Conservation (phyloP, 2,888 invertebrate genomes). For the Piscicola geometra region DNA sequence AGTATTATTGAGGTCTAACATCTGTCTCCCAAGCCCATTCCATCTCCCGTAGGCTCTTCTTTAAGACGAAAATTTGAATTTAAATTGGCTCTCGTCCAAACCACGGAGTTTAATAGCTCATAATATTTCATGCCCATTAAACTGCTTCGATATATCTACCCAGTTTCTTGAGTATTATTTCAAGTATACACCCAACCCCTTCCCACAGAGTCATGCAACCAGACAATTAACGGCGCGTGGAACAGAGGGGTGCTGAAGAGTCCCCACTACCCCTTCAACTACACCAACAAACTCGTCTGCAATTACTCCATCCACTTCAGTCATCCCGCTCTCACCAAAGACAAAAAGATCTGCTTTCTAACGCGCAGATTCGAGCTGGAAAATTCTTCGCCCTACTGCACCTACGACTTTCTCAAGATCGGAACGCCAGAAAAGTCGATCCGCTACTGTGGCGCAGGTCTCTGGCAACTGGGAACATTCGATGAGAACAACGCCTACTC, state of each 20-base stretch:
- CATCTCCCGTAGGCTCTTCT: no score
- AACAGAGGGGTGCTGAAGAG: constrained; percentile 39
- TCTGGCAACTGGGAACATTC: constrained; percentile 41
- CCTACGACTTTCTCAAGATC: constrained; percentile 42
- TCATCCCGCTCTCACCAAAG: neutral
- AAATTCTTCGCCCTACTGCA: constrained; percentile 42
- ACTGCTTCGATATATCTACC: no score
- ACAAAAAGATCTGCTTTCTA: constrained; percentile 40
- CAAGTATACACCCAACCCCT: no score
- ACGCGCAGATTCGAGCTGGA: constrained; percentile 41
- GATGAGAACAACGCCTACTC: constrained; percentile 33
- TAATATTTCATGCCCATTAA: no score
- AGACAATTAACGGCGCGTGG: constrained; percentile 35
- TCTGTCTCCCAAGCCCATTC: no score
- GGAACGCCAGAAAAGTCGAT: constrained; percentile 29
- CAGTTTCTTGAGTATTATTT: no score
- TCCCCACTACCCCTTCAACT: constrained; percentile 44
- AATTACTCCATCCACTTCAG: constrained; percentile 40
- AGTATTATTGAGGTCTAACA: no score
- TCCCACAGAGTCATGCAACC: constrained; percentile 21
- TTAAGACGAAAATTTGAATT: no score
- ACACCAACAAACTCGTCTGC: constrained; percentile 42
- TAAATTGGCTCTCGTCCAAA: no score
- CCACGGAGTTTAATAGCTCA: no score
- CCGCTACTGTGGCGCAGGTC: constrained; percentile 43